These are phyloP conservation scores for Leucoraja ocellata DNA, from an alignment of 2,797 vertebrate genomes.

Conservation along the genomic window DNA sequence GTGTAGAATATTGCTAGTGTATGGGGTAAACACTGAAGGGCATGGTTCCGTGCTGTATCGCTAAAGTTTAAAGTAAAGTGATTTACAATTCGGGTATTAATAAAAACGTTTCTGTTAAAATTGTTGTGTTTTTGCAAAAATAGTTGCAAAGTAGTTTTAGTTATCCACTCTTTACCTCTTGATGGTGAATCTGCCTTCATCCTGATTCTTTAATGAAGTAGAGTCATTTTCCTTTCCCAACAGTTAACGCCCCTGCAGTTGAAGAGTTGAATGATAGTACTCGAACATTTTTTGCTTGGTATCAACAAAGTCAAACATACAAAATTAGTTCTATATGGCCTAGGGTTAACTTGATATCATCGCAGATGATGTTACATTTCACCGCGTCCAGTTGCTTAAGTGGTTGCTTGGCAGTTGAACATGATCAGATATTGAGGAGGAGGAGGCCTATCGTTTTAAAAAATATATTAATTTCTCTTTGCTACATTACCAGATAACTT, in stretches of 20 bases:
- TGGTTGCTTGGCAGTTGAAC: constrained; percentile 8
- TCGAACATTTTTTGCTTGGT: background rate
- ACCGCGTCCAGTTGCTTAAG: background rate
- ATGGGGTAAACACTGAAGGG: too few species aligned
- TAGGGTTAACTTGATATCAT: background rate
- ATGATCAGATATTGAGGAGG: background rate
- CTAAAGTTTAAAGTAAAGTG: too few species aligned
- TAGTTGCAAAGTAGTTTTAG: background rate
- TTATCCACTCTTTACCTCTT: background rate
- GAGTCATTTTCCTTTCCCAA: background rate
- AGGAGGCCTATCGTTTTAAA: background rate
- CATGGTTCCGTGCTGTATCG: too few species aligned
- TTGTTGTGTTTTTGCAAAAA: background rate
- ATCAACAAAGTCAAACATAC: background rate
- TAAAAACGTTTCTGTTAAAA: background rate
- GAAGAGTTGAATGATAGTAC: background rate
- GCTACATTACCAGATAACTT: background rate
- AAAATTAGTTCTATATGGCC: background rate
- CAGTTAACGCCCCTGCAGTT: background rate
- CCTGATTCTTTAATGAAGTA: background rate
- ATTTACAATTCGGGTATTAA: background rate
- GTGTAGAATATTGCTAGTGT: too few species aligned
- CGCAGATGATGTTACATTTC: constrained; percentile 6
- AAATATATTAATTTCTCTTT: background rate
- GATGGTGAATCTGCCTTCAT: background rate